Evolutionary conservation across 2,113 vertebrate species (phyloP).

Genomic region (Sardina pilchardus): DNA sequence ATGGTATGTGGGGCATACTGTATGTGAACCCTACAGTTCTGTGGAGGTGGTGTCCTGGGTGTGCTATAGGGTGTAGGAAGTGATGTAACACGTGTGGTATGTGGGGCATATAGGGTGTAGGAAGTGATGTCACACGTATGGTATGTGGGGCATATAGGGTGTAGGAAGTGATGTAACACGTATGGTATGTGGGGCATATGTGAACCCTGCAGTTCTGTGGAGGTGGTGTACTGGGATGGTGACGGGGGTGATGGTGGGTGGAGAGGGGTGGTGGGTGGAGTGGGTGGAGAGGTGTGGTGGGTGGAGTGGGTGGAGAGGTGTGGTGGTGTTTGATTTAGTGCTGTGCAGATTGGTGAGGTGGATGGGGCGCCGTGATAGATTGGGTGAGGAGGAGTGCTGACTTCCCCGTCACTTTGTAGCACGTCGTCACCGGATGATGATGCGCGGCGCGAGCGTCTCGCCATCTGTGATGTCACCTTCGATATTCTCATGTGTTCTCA

Average conservation of each 20-base stretch:
- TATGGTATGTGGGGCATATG: background rate
- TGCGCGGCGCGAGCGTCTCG: slow-evolving; percentile 41
- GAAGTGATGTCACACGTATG: slow-evolving; percentile 47
- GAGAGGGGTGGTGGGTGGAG: background rate
- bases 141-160: slow-evolving; percentile 51
- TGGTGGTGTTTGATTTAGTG: slow-evolving; percentile 2
- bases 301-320: background rate
- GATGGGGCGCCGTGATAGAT: slow-evolving; percentile 6
- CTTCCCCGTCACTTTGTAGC: slow-evolving; percentile 40
- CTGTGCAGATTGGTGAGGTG: background rate
- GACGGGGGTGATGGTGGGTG: background rate
- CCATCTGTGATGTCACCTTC: slow-evolving; percentile 56
- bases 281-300: background rate
- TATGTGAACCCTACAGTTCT: background rate
- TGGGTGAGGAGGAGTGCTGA: slow-evolving; percentile 28
- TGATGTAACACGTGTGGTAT: no score
- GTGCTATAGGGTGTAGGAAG: no score
- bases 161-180: slow-evolving; percentile 72
- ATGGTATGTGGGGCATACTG: no score
- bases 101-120: no score
- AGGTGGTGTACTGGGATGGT: background rate
- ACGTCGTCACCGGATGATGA: slow-evolving; percentile 46
- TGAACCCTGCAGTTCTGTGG: background rate
- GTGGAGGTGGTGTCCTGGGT: background rate
- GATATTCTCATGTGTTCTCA: slow-evolving; percentile 47